Conservation (phyloP, 2,888 invertebrate species). For the Macrostomum cliftonense region DNA sequence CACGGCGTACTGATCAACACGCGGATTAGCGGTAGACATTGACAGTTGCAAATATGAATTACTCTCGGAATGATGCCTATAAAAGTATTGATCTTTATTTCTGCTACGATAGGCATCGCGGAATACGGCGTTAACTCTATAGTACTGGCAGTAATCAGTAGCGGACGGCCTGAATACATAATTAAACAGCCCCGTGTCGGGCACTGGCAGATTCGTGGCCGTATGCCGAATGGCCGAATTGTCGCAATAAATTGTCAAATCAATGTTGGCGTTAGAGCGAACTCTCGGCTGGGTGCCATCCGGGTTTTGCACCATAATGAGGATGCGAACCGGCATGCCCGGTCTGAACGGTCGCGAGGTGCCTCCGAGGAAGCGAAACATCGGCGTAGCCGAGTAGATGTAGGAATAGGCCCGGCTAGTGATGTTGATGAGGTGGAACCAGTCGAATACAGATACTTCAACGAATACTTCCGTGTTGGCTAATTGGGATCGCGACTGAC, state of each 20-base stretch:
- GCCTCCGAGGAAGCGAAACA: conserved; percentile 65
- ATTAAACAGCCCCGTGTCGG: conserved; percentile 25
- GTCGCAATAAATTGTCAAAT: background rate
- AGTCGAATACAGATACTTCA: conserved; percentile 31
- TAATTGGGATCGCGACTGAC: conserved; percentile 14
- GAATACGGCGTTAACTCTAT: conserved; percentile 3
- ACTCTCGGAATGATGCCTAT: conserved; percentile 1
- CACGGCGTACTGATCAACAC: conserved; percentile 76
- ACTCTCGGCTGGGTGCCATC: conserved; percentile 52
- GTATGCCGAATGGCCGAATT: background rate
- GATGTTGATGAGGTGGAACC: conserved; percentile 30
- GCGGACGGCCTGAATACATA: conserved; percentile 18
- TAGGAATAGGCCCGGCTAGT: conserved; percentile 63
- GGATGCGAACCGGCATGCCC: conserved; percentile 63
- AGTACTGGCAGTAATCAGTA: background rate
- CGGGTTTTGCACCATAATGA: conserved; percentile 70
- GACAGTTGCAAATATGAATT: conserved; percentile 62
- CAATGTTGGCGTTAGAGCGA: conserved; percentile 2
- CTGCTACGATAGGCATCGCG: background rate
- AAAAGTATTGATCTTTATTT: background rate
- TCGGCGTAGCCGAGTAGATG: conserved; percentile 66
- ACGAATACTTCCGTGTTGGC: conserved; percentile 27
- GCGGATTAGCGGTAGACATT: conserved; percentile 61
- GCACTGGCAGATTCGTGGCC: conserved; percentile 13
- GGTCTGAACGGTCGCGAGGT: conserved; percentile 84